Percentiles rank a stretch among this genome's conserved stretches.
These are phyloP conservation scores for pig (Sus scrofa) DNA, from an alignment of 2,113 vertebrate species.

Conservation along the genomic window DNA sequence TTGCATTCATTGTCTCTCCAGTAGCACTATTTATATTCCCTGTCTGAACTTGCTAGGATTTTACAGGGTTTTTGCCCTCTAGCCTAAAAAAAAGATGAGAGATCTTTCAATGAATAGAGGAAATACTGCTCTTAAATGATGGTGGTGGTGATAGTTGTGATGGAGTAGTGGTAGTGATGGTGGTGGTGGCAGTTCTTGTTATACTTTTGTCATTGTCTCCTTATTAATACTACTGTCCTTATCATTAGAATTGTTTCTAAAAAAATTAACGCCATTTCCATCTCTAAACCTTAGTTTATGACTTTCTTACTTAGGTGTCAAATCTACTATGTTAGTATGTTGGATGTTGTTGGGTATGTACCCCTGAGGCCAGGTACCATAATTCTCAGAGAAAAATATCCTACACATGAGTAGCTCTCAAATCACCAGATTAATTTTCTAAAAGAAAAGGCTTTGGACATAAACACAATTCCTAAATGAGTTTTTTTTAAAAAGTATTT, in stretches of 20 bases:
- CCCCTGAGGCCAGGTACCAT: neutral
- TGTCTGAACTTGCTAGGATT: neutral
- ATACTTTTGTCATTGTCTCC: neutral
- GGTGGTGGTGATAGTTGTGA: neutral
- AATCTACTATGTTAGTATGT: neutral
- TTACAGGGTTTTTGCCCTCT: neutral
- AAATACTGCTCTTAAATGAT: neutral
- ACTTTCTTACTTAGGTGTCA: neutral
- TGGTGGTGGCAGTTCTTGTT: neutral
- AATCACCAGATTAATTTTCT: neutral
- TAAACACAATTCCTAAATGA: neutral
- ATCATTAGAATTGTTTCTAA: neutral
- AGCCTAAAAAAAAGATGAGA: neutral
- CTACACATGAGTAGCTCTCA: neutral
- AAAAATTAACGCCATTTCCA: neutral
- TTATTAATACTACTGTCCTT: neutral
- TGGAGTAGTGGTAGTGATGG: neutral
- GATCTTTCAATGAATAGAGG: neutral
- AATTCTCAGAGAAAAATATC: neutral
- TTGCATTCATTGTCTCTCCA: fast-evolving
- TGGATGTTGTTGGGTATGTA: neutral
- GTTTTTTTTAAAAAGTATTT: conserved; percentile 16
- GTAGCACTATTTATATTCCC: neutral
- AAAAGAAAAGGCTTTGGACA: neutral
- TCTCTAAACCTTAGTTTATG: neutral